Conservation (phyloP, 1,140 invertebrate genomes). For the Drosophila rufa region DNA sequence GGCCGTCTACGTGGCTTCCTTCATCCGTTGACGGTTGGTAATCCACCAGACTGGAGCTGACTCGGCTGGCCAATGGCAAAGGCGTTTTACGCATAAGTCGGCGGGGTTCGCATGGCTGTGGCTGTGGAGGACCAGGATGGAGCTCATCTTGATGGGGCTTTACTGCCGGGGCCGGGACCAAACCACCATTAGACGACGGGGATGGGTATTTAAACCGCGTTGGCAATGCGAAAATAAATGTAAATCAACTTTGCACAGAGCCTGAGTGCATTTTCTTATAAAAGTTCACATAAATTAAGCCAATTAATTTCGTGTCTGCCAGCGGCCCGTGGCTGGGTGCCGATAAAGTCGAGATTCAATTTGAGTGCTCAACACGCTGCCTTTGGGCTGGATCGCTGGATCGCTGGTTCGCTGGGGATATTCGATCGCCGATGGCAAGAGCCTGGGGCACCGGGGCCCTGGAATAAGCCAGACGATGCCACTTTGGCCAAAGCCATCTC, state of each 20-base stretch:
- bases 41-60: conserved; percentile 47
- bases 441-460: conserved; percentile 21
- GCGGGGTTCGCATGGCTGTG: conserved; percentile 24
- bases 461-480: conserved; percentile 14
- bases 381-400: conserved; percentile 8
- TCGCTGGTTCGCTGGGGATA: neutral
- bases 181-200: conserved; percentile 38
- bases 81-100: conserved; percentile 41
- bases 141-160: conserved; percentile 30
- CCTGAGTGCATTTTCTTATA: conserved; percentile 58
- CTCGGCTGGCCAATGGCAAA: conserved; percentile 32
- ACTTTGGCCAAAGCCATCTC: conserved; percentile 8
- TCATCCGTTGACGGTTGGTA: conserved; percentile 55
- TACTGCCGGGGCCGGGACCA: conserved; percentile 15
- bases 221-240: conserved; percentile 46
- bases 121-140: conserved; percentile 1
- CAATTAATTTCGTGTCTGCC: conserved; percentile 72
- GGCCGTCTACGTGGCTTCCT: conserved; percentile 36
- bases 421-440: conserved; percentile 28
- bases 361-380: conserved; percentile 63
- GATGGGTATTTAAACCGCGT: conserved; percentile 50
- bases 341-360: conserved; percentile 77
- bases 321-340: conserved; percentile 59
- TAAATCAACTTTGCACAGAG: conserved; percentile 43
- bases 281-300: conserved; percentile 70